A percentile compares a stretch with the other conserved stretches of the same genome.
These are phyloP conservation scores for Nestor notabilis DNA, from an alignment of 2,113 vertebrate genomes.

Conservation along the genomic window DNA sequence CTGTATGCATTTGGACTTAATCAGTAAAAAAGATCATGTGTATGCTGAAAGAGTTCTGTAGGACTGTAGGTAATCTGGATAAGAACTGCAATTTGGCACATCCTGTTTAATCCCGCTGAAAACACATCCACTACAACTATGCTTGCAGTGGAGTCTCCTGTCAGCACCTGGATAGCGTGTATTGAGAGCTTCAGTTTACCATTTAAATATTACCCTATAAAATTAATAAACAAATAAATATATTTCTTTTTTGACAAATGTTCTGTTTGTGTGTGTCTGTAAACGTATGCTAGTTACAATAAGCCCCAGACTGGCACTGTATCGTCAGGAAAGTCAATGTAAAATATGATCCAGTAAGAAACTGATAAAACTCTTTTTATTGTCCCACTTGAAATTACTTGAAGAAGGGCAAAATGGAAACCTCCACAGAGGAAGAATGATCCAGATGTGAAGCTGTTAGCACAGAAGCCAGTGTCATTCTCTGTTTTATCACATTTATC, in stretches of 20 bases:
- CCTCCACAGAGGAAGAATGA: background rate
- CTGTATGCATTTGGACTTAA: background rate
- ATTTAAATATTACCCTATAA: background rate
- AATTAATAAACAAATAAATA: background rate
- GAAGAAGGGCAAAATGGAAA: background rate
- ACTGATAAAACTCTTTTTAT: background rate
- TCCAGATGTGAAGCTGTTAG: background rate
- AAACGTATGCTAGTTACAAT: background rate
- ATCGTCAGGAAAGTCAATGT: background rate
- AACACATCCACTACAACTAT: background rate
- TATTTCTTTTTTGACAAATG: background rate
- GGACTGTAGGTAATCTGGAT: background rate
- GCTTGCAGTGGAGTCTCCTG: background rate
- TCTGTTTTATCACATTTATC: background rate
- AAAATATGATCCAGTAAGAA: background rate
- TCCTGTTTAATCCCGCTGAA: background rate
- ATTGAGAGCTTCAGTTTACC: background rate
- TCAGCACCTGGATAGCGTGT: background rate
- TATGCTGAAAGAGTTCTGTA: background rate
- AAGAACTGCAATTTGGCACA: background rate
- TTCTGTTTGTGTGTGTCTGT: background rate
- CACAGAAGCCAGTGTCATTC: background rate
- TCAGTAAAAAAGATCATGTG: background rate
- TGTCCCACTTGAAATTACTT: background rate
- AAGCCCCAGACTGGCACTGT: background rate